A percentile compares a stretch with the other conserved stretches of the same genome.
These are phyloP conservation scores for Papilio aristodemus DNA, from an alignment of 1,140 invertebrate genomes.

Conservation along the genomic window DNA sequence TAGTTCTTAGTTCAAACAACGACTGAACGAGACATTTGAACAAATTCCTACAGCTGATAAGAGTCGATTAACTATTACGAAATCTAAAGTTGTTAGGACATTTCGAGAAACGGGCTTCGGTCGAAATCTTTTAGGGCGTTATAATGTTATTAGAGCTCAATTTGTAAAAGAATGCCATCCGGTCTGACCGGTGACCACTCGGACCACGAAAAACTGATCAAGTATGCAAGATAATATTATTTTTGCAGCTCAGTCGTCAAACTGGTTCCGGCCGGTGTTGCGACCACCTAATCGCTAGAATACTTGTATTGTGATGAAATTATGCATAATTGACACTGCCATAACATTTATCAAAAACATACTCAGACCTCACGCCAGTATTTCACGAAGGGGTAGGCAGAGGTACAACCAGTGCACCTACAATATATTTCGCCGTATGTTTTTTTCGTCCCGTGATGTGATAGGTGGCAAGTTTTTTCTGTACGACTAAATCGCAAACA, in stretches of 20 bases:
- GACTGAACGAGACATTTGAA: background rate
- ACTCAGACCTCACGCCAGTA: too few species aligned
- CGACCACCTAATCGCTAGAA: constrained; percentile 28
- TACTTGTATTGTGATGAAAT: background rate
- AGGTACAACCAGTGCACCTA: too few species aligned
- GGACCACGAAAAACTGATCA: constrained; percentile 30
- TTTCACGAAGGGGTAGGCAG: too few species aligned
- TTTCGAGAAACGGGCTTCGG: background rate
- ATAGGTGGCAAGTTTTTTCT: too few species aligned
- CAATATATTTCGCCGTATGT: too few species aligned
- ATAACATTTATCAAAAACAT: background rate
- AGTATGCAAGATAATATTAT: constrained; percentile 31
- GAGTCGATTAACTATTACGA: constrained; percentile 11
- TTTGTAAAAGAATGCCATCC: constrained; percentile 32
- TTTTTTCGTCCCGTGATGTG: too few species aligned
- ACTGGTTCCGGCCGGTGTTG: constrained; percentile 22
- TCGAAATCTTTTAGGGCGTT: constrained; percentile 19
- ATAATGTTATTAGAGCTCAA: constrained; percentile 27
- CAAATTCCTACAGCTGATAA: background rate
- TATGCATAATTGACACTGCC: constrained; percentile 22
- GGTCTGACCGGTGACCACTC: constrained; percentile 16
- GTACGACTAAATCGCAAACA: too few species aligned
- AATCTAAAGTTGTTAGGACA: background rate
- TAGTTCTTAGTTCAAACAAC: background rate
- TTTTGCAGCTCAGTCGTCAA: constrained; percentile 30